These are phyloP conservation scores for Mystacides longicornis DNA, from an alignment of 2,888 invertebrate species.

Conservation along the genomic window DNA sequence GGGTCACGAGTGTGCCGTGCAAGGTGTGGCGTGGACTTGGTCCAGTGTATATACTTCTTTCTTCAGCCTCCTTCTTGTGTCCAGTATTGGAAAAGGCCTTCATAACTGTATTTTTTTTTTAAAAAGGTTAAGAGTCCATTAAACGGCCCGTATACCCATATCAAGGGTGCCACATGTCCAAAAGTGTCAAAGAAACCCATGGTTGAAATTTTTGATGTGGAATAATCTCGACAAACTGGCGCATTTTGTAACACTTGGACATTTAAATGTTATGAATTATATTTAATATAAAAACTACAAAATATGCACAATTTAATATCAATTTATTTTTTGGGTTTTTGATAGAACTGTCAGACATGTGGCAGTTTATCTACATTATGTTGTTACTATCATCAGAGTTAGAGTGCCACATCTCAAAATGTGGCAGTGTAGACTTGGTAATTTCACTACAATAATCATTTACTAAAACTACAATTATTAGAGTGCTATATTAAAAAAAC, in stretches of 20 bases:
- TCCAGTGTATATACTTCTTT: too few species aligned
- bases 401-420: neutral
- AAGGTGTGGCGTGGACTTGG: too few species aligned
- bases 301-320: neutral
- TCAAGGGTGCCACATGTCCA: neutral
- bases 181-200: neutral
- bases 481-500: too few species aligned
- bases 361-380: neutral
- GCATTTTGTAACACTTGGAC: neutral
- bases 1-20: too few species aligned
- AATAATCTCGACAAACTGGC: neutral
- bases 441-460: neutral
- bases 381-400: neutral
- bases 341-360: neutral
- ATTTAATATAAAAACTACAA: neutral
- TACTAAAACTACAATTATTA: neutral
- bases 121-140: too few species aligned
- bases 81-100: too few species aligned
- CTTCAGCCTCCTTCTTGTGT: too few species aligned
- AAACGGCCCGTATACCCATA: neutral
- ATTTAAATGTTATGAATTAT: neutral
- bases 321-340: neutral
- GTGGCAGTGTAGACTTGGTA: neutral
- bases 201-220: neutral
- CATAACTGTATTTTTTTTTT: too few species aligned